Base-by-base conservation (phyloP, 2,113 vertebrate genomes). In the Xiphias gladius region DNA sequence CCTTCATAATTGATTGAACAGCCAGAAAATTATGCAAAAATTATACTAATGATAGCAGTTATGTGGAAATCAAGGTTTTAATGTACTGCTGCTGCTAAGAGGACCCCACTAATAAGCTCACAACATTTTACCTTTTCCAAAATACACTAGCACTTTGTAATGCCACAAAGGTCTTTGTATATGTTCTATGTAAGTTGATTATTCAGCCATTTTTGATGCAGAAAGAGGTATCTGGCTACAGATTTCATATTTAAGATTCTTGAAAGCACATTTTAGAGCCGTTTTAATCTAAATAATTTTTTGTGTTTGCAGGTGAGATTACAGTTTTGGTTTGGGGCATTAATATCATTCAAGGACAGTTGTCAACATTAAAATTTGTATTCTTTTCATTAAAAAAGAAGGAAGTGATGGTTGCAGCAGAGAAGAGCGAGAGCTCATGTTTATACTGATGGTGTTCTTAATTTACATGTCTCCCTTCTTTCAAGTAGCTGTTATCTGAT, bases 1-100 rank as follows among this genome's bases (percentile, higher is more conserved):
- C 76, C 59, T 59, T 37, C 58, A 68, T 82, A 81, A 88, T 63
- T 87, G 73, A 84, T 86, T 83, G 62, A 87, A 85, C 77, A 73
- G 52, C 14, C 66, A 64, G 57, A 72, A 70, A 78, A 84, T 86
- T 55, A 82, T 85, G 78, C 68, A 76, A 37, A 78, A 85, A 77
- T 70, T 48, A 57, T 52, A 78, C 63, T 64, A 76, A 82, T 86
- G 61, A 84, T 75, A 30, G 43, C 59, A 30, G 35, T 73, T 50
- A 78, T 75, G 28, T 76, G 43, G 12, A 86, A 88, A 79, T 85
- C 68, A 62, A 58, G 79, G 30, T 66, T 83, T 77, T 41, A 77
- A 87, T 55, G 69, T 22, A 19, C 20, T 57, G 58, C 72, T 26
- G 64, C 74, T 71, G 50, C 63, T 64, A 43, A 64, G 12, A 73